Evolutionary conservation across 2,888 invertebrate species (phyloP).

Genomic region (Hydroisotoma schaefferi): DNA sequence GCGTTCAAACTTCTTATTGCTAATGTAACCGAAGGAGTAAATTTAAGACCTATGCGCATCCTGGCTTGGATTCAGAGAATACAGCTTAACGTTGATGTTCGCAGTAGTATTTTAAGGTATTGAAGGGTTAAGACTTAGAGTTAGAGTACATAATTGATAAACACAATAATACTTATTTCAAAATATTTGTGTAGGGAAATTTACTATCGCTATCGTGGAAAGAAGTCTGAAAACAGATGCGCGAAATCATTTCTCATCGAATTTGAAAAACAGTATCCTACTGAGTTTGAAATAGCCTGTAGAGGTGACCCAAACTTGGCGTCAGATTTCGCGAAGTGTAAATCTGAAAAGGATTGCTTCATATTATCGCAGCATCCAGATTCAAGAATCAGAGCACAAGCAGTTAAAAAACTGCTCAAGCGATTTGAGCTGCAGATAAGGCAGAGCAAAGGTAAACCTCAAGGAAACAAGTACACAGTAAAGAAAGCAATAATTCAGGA

Average conservation of each 20-base stretch:
- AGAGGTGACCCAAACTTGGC: constrained; percentile 55
- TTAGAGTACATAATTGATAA: neutral
- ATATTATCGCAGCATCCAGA: constrained; percentile 71
- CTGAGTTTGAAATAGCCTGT: constrained; percentile 66
- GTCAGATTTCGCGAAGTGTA: constrained; percentile 25
- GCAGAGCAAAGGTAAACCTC: neutral
- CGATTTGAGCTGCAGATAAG: constrained; percentile 52
- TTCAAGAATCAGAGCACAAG: constrained; percentile 63
- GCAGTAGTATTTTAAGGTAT: constrained; percentile 41
- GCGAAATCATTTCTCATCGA: constrained; percentile 59
- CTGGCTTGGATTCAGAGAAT: constrained; percentile 27
- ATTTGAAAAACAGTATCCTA: constrained; percentile 68
- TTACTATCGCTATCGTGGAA: constrained; percentile 20
- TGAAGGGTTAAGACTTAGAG: neutral
- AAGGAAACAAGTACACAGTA: constrained; percentile 1
- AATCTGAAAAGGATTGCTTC: constrained; percentile 57
- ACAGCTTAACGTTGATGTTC: constrained; percentile 28
- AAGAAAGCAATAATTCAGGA: constrained; percentile 17
- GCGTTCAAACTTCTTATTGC: constrained; percentile 27
- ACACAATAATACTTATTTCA: neutral
- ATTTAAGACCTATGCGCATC: constrained; percentile 8
- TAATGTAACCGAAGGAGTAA: constrained; percentile 8
- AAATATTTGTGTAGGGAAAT: constrained; percentile 14
- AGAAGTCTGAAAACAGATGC: constrained; percentile 52
- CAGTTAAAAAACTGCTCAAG: constrained; percentile 63